Percentiles rank a stretch among this genome's conserved stretches.
These are phyloP conservation scores for Urocitellus parryii DNA, from an alignment of 2,113 vertebrate genomes.

Conservation along the genomic window DNA sequence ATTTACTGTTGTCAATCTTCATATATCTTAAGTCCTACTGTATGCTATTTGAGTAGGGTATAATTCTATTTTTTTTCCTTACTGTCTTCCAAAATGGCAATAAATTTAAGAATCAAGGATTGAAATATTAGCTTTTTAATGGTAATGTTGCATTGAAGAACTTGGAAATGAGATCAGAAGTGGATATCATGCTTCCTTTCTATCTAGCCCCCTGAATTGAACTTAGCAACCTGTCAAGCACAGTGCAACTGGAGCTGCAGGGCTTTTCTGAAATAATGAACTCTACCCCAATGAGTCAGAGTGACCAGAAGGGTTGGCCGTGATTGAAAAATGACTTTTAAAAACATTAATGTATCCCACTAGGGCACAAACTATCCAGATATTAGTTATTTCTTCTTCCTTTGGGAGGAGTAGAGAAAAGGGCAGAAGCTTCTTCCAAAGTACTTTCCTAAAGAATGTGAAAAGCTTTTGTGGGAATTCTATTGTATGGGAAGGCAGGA, in stretches of 20 bases:
- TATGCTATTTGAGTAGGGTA: background rate
- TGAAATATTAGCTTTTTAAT: constrained; percentile 33
- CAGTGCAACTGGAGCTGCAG: background rate
- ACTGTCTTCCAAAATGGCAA: constrained; percentile 12
- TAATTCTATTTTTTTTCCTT: constrained; percentile 15
- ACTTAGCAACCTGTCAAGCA: background rate
- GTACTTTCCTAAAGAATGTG: background rate
- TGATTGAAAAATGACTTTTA: constrained; percentile 64
- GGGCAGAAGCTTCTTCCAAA: constrained; percentile 43
- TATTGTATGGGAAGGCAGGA: background rate
- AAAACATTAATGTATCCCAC: constrained; percentile 11
- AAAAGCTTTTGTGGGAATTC: background rate
- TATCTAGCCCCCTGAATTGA: background rate
- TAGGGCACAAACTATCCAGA: background rate
- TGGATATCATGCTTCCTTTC: background rate
- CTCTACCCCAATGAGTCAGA: background rate
- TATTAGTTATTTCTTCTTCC: constrained; percentile 52
- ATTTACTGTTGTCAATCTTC: background rate
- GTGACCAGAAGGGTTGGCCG: background rate
- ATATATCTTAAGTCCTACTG: background rate
- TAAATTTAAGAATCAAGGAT: background rate
- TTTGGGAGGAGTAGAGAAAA: constrained; percentile 18
- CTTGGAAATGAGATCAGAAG: constrained; percentile 15
- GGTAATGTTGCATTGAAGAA: background rate
- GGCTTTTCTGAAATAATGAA: background rate